A percentile compares a stretch with the other conserved stretches of the same genome.
phyloP scores from a whole-genome alignment of 2,113 vertebrate species.

The Toxostoma redivivum region DNA sequence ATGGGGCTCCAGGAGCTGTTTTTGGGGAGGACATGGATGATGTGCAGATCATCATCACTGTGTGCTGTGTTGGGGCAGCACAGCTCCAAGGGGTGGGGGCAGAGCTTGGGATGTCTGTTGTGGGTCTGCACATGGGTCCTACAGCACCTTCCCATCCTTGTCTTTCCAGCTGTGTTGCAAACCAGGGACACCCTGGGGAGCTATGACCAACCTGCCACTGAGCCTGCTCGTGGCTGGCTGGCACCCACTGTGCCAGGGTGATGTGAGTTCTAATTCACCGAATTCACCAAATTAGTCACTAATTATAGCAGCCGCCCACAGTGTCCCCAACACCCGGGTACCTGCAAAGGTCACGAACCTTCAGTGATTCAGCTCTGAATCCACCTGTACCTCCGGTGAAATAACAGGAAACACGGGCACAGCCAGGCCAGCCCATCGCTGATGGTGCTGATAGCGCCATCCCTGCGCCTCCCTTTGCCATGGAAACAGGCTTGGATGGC shows the following conservation, averaged over 20 bases:
- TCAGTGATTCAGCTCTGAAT: background rate
- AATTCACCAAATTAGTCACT: conserved; percentile 14
- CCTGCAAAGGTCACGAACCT: background rate
- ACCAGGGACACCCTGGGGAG: accelerated
- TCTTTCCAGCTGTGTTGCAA: background rate
- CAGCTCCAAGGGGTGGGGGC: background rate
- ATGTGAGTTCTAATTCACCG: accelerated
- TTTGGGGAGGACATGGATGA: background rate
- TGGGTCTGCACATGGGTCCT: background rate
- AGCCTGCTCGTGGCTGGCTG: accelerated
- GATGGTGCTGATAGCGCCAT: background rate
- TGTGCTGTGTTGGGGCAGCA: background rate
- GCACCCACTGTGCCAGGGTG: background rate
- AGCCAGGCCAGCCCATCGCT: background rate
- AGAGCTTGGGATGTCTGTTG: background rate
- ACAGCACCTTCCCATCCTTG: background rate
- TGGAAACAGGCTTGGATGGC: background rate
- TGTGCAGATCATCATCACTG: too few species aligned
- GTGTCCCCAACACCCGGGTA: background rate
- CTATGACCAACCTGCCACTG: accelerated
- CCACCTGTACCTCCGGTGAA: background rate
- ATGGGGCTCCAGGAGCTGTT: accelerated
- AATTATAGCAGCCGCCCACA: conserved; percentile 1
- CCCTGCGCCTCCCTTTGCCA: background rate
- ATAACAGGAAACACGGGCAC: conserved; percentile 18